phyloP scores from a whole-genome alignment of 2,113 vertebrate genomes.

The Archocentrus centrarchus region DNA sequence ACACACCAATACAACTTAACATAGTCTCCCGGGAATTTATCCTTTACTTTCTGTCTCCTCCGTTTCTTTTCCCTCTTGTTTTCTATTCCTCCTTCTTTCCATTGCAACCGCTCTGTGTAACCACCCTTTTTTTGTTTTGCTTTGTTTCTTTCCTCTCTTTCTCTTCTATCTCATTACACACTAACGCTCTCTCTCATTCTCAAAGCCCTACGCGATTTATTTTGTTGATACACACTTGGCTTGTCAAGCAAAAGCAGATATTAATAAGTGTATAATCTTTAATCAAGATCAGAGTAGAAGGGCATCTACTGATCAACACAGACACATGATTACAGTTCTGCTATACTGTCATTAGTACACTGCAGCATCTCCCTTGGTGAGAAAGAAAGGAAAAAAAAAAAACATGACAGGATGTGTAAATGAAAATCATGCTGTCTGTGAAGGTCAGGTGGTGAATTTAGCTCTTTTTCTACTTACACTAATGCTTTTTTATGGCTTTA shows the following conservation, averaged over 20 bases:
- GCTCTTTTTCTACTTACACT: conserved; percentile 4
- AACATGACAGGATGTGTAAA: conserved; percentile 28
- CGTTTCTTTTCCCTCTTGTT: conserved; percentile 14
- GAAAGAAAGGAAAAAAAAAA: conserved; percentile 16
- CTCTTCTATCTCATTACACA: conserved; percentile 19
- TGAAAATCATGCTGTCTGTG: conserved; percentile 24
- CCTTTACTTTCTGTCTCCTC: conserved; percentile 55
- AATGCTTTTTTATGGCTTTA: conserved; percentile 19
- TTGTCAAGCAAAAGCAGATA: conserved; percentile 57
- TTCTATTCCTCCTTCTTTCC: conserved; percentile 16
- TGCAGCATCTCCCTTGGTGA: conserved; percentile 16
- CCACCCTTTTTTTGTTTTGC: neutral
- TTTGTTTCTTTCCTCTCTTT: neutral
- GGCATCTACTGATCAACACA: conserved; percentile 50
- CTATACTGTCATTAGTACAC: conserved; percentile 51
- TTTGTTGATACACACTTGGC: conserved; percentile 49
- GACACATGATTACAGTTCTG: conserved; percentile 60
- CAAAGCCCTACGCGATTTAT: conserved; percentile 7
- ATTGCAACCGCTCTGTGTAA: conserved; percentile 13
- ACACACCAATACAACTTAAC: conserved; percentile 74
- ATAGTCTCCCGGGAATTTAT: conserved; percentile 73
- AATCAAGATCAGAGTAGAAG: conserved; percentile 61
- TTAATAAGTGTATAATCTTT: conserved; percentile 73
- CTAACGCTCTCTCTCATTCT: conserved; percentile 1
- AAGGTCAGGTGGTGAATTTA: conserved; percentile 36